phyloP scores from a whole-genome alignment of 2,113 vertebrate genomes.

The Delphinapterus leucas region DNA sequence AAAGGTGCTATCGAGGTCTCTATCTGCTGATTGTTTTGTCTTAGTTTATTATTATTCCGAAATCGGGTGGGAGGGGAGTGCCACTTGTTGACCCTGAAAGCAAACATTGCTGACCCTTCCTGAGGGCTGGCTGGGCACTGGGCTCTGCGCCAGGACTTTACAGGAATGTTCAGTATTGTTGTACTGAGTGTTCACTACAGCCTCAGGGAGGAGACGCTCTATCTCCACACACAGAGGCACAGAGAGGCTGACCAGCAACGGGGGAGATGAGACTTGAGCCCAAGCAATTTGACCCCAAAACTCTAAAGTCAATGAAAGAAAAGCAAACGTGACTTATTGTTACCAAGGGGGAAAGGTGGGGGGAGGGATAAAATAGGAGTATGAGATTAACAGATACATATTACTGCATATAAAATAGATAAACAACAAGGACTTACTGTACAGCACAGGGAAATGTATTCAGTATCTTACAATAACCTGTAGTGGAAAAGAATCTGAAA shows the following conservation, averaged over 20 bases:
- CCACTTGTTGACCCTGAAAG: not conserved
- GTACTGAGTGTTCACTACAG: not conserved
- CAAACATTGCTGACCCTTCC: not conserved
- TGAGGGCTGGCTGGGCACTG: accelerated
- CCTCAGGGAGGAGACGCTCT: accelerated
- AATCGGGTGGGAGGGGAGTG: not conserved
- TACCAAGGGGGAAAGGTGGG: not conserved
- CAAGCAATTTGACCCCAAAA: not conserved
- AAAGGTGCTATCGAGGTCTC: not conserved
- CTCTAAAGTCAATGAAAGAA: not conserved
- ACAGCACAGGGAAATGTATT: not conserved
- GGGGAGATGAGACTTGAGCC: not conserved
- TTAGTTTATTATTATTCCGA: not conserved
- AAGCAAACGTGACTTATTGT: not conserved
- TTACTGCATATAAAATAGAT: not conserved
- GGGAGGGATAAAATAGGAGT: not conserved
- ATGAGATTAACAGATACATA: not conserved
- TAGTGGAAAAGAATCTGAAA: not conserved
- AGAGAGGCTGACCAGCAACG: not conserved
- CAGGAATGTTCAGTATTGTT: accelerated
- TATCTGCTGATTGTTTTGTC: not conserved
- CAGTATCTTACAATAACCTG: not conserved
- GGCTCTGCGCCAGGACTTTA: too few species aligned
- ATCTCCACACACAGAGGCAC: accelerated
- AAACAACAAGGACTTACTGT: too few species aligned